These are phyloP conservation scores for Rhagophthalmus giganteus DNA, from an alignment of 2,888 invertebrate species.

Conservation along the genomic window DNA sequence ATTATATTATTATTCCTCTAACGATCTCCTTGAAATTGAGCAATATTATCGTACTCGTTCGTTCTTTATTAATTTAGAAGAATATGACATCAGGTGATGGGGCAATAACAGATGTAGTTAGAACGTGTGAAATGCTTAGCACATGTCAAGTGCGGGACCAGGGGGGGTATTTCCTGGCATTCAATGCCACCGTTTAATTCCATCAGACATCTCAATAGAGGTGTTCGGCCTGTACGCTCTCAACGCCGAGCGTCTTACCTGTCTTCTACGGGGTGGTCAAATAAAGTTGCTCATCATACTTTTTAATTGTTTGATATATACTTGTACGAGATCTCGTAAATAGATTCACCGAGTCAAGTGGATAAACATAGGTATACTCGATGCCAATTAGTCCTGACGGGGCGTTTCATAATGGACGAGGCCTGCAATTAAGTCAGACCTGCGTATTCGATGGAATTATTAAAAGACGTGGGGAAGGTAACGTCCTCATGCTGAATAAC, in stretches of 20 bases:
- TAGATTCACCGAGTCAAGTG: slow-evolving; percentile 18
- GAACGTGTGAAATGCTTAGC: slow-evolving; percentile 49
- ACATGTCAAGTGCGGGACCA: slow-evolving; percentile 49
- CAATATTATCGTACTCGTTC: slow-evolving; percentile 16
- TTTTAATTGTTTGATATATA: slow-evolving; percentile 28
- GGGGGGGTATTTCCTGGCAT: slow-evolving; percentile 45
- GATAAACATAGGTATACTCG: slow-evolving; percentile 24
- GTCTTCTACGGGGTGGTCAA: slow-evolving; percentile 38
- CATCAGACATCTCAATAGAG: slow-evolving; percentile 50
- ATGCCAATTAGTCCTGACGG: slow-evolving; percentile 25
- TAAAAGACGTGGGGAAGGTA: slow-evolving; percentile 5
- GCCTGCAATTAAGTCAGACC: slow-evolving; percentile 12
- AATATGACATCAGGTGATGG: slow-evolving; percentile 33
- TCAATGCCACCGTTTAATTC: slow-evolving; percentile 49
- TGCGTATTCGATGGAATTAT: slow-evolving; percentile 9
- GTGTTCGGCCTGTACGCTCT: slow-evolving; percentile 41
- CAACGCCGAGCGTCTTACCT: slow-evolving; percentile 38
- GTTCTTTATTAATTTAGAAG: slow-evolving; percentile 17
- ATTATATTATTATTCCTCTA: slow-evolving; percentile 10
- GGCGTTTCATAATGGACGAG: slow-evolving; percentile 18
- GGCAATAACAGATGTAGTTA: slow-evolving; percentile 34
- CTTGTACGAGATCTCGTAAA: slow-evolving; percentile 20
- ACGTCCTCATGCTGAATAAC: slow-evolving; percentile 8
- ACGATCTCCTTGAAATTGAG: slow-evolving; percentile 16
- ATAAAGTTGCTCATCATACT: slow-evolving; percentile 38